These are phyloP conservation scores for Callospermophilus lateralis DNA, from an alignment of 2,113 vertebrate genomes.

Conservation along the genomic window DNA sequence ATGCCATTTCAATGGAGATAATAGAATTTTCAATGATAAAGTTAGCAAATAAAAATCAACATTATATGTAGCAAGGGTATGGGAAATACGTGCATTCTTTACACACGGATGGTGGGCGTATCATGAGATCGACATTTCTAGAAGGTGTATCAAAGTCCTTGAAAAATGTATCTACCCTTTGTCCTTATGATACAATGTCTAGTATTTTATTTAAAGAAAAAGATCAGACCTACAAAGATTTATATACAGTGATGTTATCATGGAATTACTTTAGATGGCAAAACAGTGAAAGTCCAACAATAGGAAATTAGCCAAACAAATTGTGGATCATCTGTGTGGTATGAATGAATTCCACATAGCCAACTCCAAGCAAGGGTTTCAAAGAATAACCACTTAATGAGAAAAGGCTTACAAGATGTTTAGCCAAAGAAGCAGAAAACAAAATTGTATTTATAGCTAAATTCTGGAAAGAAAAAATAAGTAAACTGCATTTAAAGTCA, in stretches of 20 bases:
- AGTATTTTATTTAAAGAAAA: background rate
- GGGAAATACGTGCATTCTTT: background rate
- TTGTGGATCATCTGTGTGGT: fast-evolving
- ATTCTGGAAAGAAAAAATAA: background rate
- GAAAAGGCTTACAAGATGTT: background rate
- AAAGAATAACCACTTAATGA: background rate
- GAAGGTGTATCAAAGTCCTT: background rate
- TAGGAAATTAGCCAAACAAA: background rate
- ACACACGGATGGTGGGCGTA: background rate
- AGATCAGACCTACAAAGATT: background rate
- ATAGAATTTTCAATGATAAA: background rate
- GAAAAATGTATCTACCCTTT: background rate
- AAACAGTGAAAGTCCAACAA: background rate
- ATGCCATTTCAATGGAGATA: constrained; percentile 35
- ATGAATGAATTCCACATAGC: background rate
- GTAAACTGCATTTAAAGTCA: background rate
- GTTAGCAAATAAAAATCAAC: constrained; percentile 51
- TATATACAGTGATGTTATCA: background rate
- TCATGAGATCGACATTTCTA: background rate
- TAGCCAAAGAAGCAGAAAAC: background rate
- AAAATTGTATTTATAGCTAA: background rate
- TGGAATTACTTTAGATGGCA: background rate
- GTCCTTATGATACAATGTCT: background rate
- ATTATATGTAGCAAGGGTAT: background rate
- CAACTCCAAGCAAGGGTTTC: background rate